These are phyloP conservation scores for Pristis pectinata DNA, from an alignment of 2,797 vertebrate genomes.

Conservation along the genomic window DNA sequence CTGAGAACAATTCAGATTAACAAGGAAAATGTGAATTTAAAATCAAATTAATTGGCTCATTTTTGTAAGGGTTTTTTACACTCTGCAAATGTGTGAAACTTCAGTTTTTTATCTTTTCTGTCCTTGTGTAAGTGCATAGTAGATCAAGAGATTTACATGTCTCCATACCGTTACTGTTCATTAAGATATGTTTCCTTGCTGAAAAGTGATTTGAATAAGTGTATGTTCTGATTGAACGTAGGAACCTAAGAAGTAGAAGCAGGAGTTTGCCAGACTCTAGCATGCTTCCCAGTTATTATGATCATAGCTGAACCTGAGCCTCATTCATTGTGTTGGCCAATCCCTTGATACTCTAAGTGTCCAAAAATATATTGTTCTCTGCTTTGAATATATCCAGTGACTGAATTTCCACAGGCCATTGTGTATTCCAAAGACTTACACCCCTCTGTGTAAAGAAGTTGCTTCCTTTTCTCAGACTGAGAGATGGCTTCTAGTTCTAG, in stretches of 20 bases:
- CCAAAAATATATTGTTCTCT: too few relatives aligned
- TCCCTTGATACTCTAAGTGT: too few relatives aligned
- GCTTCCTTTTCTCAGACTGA: too few relatives aligned
- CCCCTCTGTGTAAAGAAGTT: too few relatives aligned
- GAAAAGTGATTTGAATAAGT: background rate
- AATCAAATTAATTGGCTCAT: background rate
- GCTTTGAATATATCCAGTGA: too few relatives aligned
- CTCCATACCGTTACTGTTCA: background rate
- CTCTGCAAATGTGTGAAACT: background rate
- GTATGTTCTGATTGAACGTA: background rate
- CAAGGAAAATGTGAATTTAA: background rate
- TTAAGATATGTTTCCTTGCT: background rate
- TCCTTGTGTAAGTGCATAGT: background rate
- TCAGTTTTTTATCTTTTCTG: background rate
- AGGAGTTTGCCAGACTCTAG: too few relatives aligned
- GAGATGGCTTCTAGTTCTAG: too few relatives aligned
- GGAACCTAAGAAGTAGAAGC: background rate
- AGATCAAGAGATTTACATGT: background rate
- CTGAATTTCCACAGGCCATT: too few relatives aligned
- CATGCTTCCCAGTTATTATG: too few relatives aligned
- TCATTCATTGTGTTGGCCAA: too few relatives aligned
- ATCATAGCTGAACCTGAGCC: too few relatives aligned
- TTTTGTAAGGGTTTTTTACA: background rate
- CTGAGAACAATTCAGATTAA: background rate
- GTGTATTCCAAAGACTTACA: too few relatives aligned